Evolutionary conservation across 2,797 vertebrate genomes (phyloP), one percentile per base, ranked within the genome.

Genomic region (Gallinago nigripennis): DNA sequence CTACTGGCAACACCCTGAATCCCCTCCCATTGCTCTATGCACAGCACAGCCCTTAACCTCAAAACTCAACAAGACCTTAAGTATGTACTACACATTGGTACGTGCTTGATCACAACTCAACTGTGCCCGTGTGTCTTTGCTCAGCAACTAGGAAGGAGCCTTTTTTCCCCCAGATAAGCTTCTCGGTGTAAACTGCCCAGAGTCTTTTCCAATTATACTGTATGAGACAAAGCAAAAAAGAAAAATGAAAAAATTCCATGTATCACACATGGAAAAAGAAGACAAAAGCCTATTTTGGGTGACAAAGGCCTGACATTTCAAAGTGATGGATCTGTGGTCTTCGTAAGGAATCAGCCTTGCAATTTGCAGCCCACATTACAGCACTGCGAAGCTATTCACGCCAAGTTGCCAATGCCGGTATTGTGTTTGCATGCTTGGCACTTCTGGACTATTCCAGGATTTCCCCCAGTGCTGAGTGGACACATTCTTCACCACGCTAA

Each of bases 331-430:
- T 91, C 66, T 96, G 61, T 86, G 94, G 94, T 95, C 93, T 94
- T 84, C 77, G n/a, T 60, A 78, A 95, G 77, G 60, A 95, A 79
- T 33, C 87, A 91, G 76, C 58, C 82, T 95, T 24, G 21, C 73
- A 95, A 75, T 96, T 76, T 91, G 84, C 91, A 94, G 82, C 96
- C 96, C 94, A 95, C 96, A 76, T 82, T 71, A 61, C 85, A 92
- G 88, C 1, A 0, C 89, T 94, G 71, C 16, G 0, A 83, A 90
- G 87, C 82, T 95, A 90, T 94, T 95, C 87, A 81, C 0, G 0
- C 12, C 1, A 12, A 39, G 86, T 95, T 92, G 88, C 95, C 80
- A 96, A 86, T 64, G 54, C 68, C 0, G 0, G 76, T 31, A 94
- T 88, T 95, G 93, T 95, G 91, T 71, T 82, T 82, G 72, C 68